These are phyloP conservation scores for Tamandua tetradactyla DNA, from an alignment of 2,797 vertebrate genomes.

Conservation along the genomic window DNA sequence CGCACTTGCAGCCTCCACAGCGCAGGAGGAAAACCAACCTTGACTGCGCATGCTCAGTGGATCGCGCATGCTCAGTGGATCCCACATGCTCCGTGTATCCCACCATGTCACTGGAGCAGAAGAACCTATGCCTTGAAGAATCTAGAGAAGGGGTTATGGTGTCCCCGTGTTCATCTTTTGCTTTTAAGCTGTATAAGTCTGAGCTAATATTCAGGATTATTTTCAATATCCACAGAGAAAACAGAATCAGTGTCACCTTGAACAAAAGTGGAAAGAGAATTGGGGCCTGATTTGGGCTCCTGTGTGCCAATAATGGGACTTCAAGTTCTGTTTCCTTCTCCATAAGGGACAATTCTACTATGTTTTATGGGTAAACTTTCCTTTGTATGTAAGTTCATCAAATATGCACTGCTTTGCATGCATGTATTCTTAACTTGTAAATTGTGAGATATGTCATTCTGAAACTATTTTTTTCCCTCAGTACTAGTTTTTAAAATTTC, in stretches of 20 bases:
- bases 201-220: not conserved
- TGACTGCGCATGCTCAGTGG: accelerated
- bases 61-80: not conserved
- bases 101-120: too few relatives aligned
- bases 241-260: not conserved
- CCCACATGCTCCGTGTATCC: too few relatives aligned
- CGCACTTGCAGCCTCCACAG: too few relatives aligned
- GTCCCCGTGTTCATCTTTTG: not conserved
- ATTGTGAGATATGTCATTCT: not conserved
- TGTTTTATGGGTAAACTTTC: not conserved
- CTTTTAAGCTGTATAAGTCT: not conserved
- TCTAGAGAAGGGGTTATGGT: not conserved
- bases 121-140: not conserved
- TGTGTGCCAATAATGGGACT: not conserved
- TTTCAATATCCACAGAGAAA: too few relatives aligned
- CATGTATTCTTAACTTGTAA: too few relatives aligned
- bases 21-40: accelerated
- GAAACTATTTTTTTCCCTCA: not conserved
- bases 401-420: not conserved
- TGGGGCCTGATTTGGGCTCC: not conserved
- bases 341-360: accelerated
- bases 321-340: not conserved
- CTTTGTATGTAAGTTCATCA: not conserved
- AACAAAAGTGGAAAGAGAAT: not conserved
- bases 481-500: not conserved